Evolutionary conservation across 2,113 vertebrate species (phyloP).

Genomic region (Paradisaea rubra): DNA sequence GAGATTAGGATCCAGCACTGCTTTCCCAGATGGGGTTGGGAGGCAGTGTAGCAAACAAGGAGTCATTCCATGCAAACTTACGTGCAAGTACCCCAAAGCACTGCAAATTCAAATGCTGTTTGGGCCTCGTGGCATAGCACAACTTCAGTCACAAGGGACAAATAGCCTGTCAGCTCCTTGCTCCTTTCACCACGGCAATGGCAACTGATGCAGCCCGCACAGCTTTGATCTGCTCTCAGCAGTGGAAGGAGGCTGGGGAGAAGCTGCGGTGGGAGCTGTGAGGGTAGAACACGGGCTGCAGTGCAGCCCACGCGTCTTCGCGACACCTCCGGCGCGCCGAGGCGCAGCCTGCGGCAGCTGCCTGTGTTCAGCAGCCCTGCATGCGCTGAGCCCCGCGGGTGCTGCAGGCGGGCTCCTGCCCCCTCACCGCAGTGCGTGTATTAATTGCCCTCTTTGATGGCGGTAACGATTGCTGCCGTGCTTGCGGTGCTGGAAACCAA

Average conservation of each 20-base stretch:
- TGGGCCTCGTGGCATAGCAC: accelerated
- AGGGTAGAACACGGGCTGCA: accelerated
- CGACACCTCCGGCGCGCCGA: accelerated
- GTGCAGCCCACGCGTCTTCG: neutral
- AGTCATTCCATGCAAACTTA: neutral
- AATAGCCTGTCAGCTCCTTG: neutral
- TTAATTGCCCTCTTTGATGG: neutral
- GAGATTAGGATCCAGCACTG: neutral
- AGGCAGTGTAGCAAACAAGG: neutral
- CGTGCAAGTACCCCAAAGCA: neutral
- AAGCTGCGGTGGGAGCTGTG: neutral
- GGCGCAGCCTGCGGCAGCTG: neutral
- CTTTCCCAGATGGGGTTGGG: accelerated
- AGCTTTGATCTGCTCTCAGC: neutral
- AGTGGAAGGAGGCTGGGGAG: neutral
- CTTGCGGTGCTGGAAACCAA: neutral
- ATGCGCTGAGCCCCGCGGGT: accelerated
- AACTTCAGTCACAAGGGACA: neutral
- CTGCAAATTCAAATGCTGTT: neutral
- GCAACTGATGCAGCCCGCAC: neutral
- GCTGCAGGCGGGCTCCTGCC: neutral
- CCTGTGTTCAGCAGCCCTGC: neutral
- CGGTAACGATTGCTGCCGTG: accelerated
- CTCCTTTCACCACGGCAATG: neutral
- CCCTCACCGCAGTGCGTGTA: accelerated